Percentiles rank a stretch among this genome's conserved stretches.
Conservation (phyloP, 1,140 invertebrate genomes). For the Temnothorax curvispinosus region DNA sequence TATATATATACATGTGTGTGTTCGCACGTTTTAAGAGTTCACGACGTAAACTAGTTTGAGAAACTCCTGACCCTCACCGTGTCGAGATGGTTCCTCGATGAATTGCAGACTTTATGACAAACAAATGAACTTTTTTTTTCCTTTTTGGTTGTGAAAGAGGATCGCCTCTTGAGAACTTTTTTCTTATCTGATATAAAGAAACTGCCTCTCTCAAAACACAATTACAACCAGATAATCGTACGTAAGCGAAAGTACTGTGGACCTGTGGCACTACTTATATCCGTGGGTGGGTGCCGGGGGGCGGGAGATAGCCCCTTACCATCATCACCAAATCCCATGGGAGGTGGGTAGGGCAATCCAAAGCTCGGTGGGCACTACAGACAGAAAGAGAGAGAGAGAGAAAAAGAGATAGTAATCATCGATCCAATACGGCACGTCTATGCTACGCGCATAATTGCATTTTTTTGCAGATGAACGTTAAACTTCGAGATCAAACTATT, state of each 20-base stretch:
- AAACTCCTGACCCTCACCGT: neutral
- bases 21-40: neutral
- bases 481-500: neutral
- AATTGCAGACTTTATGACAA: neutral
- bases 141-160: neutral
- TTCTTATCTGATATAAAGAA: constrained; percentile 58
- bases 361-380: constrained; percentile 82
- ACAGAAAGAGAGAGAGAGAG: constrained; percentile 1
- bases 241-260: constrained; percentile 86
- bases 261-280: constrained; percentile 83
- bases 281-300: constrained; percentile 85
- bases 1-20: neutral
- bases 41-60: neutral
- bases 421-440: constrained; percentile 77
- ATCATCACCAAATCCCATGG: constrained; percentile 83
- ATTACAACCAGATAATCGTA: constrained; percentile 76
- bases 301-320: constrained; percentile 84
- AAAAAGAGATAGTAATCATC: constrained; percentile 76
- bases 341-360: constrained; percentile 84
- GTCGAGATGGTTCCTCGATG: neutral
- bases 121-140: neutral
- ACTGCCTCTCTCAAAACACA: constrained; percentile 69
- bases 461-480: constrained; percentile 62
- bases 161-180: constrained; percentile 7
- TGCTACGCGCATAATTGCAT: constrained; percentile 75